Percentiles rank a stretch among this genome's conserved stretches.
These are phyloP conservation scores for Sarcophaga variegata DNA, from an alignment of 2,888 invertebrate species.

Conservation along the genomic window DNA sequence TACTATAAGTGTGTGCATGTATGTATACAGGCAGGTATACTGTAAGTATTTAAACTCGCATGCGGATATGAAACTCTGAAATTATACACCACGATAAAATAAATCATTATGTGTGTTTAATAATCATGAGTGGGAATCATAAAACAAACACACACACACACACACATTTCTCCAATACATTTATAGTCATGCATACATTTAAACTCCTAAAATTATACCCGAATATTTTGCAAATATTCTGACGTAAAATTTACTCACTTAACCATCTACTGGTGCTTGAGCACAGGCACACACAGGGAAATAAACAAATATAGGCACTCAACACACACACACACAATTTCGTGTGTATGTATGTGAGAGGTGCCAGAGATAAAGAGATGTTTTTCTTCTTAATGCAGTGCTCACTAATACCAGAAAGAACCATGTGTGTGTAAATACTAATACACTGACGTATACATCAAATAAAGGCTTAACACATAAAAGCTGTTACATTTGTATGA, in stretches of 20 bases:
- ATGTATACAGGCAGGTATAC: not conserved
- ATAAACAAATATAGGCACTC: not conserved
- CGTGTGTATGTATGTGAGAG: not conserved
- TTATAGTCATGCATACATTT: constrained; percentile 1
- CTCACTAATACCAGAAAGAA: no score
- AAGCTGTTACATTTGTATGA: constrained; percentile 8
- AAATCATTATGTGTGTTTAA: constrained; percentile 45
- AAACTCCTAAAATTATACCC: not conserved
- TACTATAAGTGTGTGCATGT: not conserved
- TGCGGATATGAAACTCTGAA: constrained; percentile 33
- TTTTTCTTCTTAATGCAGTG: not conserved
- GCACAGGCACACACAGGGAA: not conserved
- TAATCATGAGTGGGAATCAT: constrained; percentile 21
- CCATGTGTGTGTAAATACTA: not conserved
- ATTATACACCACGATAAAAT: constrained; percentile 38
- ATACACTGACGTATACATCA: not conserved
- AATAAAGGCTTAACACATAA: constrained; percentile 11
- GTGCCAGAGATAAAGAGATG: no score
- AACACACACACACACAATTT: not conserved
- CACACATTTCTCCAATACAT: constrained; percentile 34
- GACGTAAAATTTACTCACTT: not conserved
- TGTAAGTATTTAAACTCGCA: not conserved
- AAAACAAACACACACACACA: constrained; percentile 31
- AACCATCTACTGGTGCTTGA: not conserved
- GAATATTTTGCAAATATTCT: constrained; percentile 2